A percentile compares a stretch with the other conserved stretches of the same genome.
Evolutionary conservation across 1,140 invertebrate species (phyloP).

Genomic region (Trachymyrmex cornetzi): DNA sequence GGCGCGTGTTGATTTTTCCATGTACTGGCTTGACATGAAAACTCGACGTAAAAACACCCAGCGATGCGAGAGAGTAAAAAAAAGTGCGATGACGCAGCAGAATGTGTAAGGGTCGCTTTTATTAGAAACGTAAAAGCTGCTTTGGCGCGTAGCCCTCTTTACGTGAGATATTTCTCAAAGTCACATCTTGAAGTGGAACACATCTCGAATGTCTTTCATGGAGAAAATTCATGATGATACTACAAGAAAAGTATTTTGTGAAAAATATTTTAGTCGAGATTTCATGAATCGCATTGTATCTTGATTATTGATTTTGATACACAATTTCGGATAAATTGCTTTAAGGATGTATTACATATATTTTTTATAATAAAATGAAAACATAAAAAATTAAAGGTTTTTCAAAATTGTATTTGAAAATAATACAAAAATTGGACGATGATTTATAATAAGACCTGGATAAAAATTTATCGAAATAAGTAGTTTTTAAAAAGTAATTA

Average conservation of each 20-base stretch:
- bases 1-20: constrained; percentile 24
- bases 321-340: not conserved
- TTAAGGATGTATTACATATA: not conserved
- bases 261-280: not conserved
- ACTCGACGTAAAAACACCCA: not conserved
- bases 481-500: too few relatives aligned
- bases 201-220: not conserved
- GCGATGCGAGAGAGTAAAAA: not conserved
- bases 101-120: constrained; percentile 10
- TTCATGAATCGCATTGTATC: not conserved
- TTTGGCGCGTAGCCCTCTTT: not conserved
- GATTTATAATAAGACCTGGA: too few relatives aligned
- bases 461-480: too few relatives aligned
- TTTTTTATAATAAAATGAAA: too few relatives aligned
- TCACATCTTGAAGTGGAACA: not conserved
- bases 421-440: too few relatives aligned
- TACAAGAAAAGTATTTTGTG: not conserved
- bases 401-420: too few relatives aligned
- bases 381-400: too few relatives aligned
- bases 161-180: constrained; percentile 23
- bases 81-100: constrained; percentile 11
- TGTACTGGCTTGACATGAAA: not conserved
- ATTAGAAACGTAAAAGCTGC: constrained; percentile 40
- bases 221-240: not conserved
- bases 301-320: not conserved